Evolutionary conservation across 2,888 invertebrate species (phyloP).

Genomic region (Eugnorisma glareosa): DNA sequence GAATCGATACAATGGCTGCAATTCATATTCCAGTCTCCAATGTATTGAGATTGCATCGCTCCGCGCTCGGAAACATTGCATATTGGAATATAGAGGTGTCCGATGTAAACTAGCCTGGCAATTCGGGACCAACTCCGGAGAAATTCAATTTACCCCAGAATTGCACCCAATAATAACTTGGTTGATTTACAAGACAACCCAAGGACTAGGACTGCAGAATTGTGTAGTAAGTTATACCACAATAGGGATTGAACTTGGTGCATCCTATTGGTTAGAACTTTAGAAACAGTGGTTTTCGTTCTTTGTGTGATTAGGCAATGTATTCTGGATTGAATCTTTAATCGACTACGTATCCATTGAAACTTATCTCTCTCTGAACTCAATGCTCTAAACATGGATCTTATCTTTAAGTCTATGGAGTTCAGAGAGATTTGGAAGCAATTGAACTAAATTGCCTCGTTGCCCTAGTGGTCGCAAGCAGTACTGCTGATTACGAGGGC

Average conservation of each 20-base stretch:
- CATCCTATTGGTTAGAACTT: not conserved
- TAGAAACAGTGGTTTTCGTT: not conserved
- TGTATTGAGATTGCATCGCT: slow-evolving; percentile 34
- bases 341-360: not conserved
- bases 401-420: not conserved
- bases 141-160: slow-evolving; percentile 51
- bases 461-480: not conserved
- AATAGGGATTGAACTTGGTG: slow-evolving; percentile 2
- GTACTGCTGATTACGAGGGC: not conserved
- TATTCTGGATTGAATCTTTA: not conserved
- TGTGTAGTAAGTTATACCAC: slow-evolving; percentile 6
- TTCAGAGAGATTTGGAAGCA: not conserved
- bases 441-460: not conserved
- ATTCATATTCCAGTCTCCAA: slow-evolving; percentile 1
- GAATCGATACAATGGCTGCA: slow-evolving; percentile 3
- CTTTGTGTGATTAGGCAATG: not conserved
- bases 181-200: slow-evolving; percentile 41
- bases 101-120: slow-evolving; percentile 23
- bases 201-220: slow-evolving; percentile 18
- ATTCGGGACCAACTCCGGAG: slow-evolving; percentile 22
- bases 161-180: slow-evolving; percentile 48
- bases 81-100: slow-evolving; percentile 12
- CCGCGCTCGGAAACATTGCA: slow-evolving; percentile 11
- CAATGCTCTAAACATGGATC: not conserved
- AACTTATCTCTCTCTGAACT: not conserved